Evolutionary conservation across 2,797 vertebrate species (phyloP), one percentile per base, ranked within the genome.

Genomic region (Myoxocephalus aenaeus): DNA sequence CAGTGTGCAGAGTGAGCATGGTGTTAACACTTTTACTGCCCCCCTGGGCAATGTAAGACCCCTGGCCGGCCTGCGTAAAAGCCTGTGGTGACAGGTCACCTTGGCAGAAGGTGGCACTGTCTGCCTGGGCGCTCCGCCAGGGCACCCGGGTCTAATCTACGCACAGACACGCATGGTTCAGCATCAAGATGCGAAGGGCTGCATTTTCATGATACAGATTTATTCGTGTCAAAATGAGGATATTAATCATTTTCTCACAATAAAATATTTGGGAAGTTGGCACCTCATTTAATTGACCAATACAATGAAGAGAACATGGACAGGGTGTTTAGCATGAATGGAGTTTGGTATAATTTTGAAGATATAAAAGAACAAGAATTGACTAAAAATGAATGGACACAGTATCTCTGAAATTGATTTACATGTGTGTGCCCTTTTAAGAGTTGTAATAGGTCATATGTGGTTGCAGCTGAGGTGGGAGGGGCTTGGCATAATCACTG

Each of bases 11-110:
- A 90, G 86, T 81, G 79, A 87, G 90, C 87, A 87, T 75, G 88
- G 90, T 86, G 92, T 89, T 91, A 95, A 94, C 93, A 93, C 91
- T 89, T 95, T 95, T 94, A 95, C 91, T 89, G 92, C 90, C 94
- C 95, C 93, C 93, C 78, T 17, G 93, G 88, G 94, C 78, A 77
- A 86, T 79, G 73, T 89, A 90, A 90, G 89, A 64, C 73, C 78
- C 54, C 59, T 65, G 62, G 75, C 85, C 79, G 84, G 75, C 74
- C 77, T 57, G 86, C 65, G 78, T 87, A 84, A 91, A 89, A 91
- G 89, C 87, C 80, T 79, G 90, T 91, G 93, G 92, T 94, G 94
- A 95, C 93, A 94, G 92, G 91, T 94, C 92, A 92, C 90, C 92
- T 92, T 94, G 92, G 93, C 89, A 93, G 79, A 88, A 77, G 73